Evolutionary conservation across 2,797 vertebrate genomes (phyloP).

Genomic region (Pseudomugil tenellus): DNA sequence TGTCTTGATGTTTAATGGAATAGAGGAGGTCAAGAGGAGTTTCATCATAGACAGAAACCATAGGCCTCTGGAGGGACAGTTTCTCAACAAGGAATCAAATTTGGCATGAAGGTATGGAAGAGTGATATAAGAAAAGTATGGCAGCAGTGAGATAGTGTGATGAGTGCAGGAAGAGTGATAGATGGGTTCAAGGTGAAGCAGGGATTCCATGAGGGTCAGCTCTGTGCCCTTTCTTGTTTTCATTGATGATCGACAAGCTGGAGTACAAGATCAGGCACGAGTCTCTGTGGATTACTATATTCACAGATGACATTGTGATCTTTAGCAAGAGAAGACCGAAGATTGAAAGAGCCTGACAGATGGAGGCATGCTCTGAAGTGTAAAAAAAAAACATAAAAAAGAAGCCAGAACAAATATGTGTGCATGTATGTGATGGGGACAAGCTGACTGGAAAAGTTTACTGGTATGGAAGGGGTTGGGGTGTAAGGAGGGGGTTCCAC

Average conservation of each 20-base stretch:
- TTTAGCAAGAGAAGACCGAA: not conserved
- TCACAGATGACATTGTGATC: constrained; percentile 20
- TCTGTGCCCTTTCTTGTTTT: constrained; percentile 17
- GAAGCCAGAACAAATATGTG: too few species aligned
- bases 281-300: constrained; percentile 14
- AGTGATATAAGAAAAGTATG: constrained; percentile 3
- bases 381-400: not conserved
- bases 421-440: not conserved
- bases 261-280: constrained; percentile 3
- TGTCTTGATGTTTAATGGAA: not conserved
- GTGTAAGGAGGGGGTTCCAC: not conserved
- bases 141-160: not conserved
- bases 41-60: constrained; percentile 3
- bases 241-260: constrained; percentile 4
- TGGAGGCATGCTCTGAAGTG: not conserved
- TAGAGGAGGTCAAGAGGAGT: not conserved
- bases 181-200: constrained; percentile 16
- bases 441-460: not conserved
- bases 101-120: not conserved
- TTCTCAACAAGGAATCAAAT: not conserved
- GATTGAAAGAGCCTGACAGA: not conserved
- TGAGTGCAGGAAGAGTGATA: constrained; percentile 5
- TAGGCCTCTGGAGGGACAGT: not conserved
- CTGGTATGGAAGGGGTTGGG: not conserved
- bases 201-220: constrained; percentile 5